Evolutionary conservation across 2,797 vertebrate genomes (phyloP).

Genomic region (Darevskia nairensis): DNA sequence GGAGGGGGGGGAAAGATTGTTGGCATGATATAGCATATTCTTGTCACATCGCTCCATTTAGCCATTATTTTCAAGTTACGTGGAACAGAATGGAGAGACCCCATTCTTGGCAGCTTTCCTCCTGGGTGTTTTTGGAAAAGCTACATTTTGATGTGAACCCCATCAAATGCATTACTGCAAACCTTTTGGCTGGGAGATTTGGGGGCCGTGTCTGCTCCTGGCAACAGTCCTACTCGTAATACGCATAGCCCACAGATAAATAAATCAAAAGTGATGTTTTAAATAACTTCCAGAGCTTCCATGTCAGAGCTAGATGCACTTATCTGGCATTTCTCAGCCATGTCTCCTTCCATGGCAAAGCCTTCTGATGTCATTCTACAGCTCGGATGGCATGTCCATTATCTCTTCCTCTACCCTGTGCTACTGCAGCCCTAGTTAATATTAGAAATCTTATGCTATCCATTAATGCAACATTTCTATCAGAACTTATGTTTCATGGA

Average conservation of each 20-base stretch:
- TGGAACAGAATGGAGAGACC: constrained; percentile 56
- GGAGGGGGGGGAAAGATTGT: constrained; percentile 36
- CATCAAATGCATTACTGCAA: constrained; percentile 44
- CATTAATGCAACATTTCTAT: background rate
- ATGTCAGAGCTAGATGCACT: constrained; percentile 90
- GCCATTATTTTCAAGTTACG: constrained; percentile 32
- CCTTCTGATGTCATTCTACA: constrained; percentile 87
- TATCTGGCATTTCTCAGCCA: constrained; percentile 88
- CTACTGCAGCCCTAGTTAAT: background rate
- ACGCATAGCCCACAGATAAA: constrained; percentile 69
- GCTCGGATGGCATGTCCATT: constrained; percentile 83
- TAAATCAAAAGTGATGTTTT: constrained; percentile 84
- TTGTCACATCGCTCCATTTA: constrained; percentile 40
- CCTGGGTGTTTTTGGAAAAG: constrained; percentile 50
- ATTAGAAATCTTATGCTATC: background rate
- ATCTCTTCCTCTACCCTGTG: constrained; percentile 71
- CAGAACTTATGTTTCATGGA: background rate
- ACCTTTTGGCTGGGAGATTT: constrained; percentile 59
- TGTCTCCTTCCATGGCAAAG: constrained; percentile 79
- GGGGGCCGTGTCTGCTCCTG: constrained; percentile 56
- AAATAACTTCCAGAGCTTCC: constrained; percentile 86
- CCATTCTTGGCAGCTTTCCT: constrained; percentile 55
- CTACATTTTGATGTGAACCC: constrained; percentile 51
- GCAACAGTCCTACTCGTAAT: constrained; percentile 38
- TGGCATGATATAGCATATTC: constrained; percentile 38